Base-by-base conservation (phyloP, 2,797 vertebrate species). In the Pygocentrus nattereri region DNA sequence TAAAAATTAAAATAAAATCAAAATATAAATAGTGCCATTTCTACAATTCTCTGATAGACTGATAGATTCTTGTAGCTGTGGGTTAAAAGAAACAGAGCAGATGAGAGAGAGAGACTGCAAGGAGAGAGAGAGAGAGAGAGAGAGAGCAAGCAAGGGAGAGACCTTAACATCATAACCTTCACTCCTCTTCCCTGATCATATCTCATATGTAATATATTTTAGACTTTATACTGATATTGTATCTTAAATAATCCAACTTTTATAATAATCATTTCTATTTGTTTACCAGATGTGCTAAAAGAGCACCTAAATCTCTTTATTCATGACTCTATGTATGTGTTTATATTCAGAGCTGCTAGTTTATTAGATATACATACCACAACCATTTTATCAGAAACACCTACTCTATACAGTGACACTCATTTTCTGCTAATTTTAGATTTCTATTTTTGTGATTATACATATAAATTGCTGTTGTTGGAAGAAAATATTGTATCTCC, bases 1-100 rank as follows among this genome's bases (percentile, higher is more conserved):
- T 61, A 80, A 79, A 90, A 91, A 89, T 86, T 65, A 86, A 77
- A 78, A 82, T 78, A 78, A 82, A 88, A 79, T 78, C 82, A 76
- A 86, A 88, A 84, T 79, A 79, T 80, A 88, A 87, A 82, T 82
- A 82, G 71, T 72, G 78, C 41, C n/a, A 68, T 62, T 76, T 84
- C 58, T 84, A n/a, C 62, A 81, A 58, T 58, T 52, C 8, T 2
- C 80, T 13, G 58, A 79, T 87, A 82, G 80, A 13, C 79, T 12
- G 50, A 83, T 79, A 83, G 82, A 70, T 15, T 64, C 52, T 47
- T 16, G 21, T n/a, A 31, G 41, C 58, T 78, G 47, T 62, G 80
- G 84, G 79, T 82, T 27, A 27, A 86, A 85, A 87, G 19, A 12
- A 23, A 74, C 18, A 64, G 56, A 73, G 38, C 62, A 47, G 58